These are phyloP conservation scores for Idaea biselata DNA, from an alignment of 2,888 invertebrate species.

Conservation along the genomic window DNA sequence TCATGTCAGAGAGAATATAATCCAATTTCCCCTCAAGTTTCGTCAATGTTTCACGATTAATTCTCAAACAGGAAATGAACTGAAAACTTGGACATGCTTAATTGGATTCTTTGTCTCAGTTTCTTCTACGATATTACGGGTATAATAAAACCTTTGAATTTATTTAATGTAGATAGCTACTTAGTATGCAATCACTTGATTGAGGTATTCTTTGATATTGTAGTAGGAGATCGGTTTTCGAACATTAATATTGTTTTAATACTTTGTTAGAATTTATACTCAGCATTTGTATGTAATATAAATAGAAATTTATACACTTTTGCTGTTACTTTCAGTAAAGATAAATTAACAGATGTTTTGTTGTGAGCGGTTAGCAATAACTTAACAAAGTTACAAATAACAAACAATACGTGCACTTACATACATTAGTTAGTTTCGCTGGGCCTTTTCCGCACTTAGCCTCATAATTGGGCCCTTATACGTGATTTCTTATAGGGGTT, in stretches of 20 bases:
- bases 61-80: slow-evolving; percentile 18
- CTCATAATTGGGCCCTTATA: too few species aligned
- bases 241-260: slow-evolving; percentile 6
- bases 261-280: slow-evolving; percentile 14
- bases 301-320: too few species aligned
- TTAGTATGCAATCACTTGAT: not conserved
- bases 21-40: slow-evolving; percentile 2
- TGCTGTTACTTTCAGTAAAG: too few species aligned
- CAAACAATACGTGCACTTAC: too few species aligned
- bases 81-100: slow-evolving; percentile 11
- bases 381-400: too few species aligned
- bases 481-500: too few species aligned
- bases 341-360: too few species aligned
- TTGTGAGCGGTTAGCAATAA: too few species aligned
- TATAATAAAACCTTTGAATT: not conserved
- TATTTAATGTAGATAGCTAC: not conserved
- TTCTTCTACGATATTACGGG: slow-evolving; percentile 7
- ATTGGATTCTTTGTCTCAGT: slow-evolving; percentile 15
- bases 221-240: not conserved
- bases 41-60: slow-evolving; percentile 21
- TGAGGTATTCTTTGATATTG: not conserved
- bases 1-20: not conserved
- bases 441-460: too few species aligned
- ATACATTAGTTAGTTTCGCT: too few species aligned
- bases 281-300: too few species aligned